Evolutionary conservation across 2,113 vertebrate species (phyloP).

Genomic region (Hippocampus comes): DNA sequence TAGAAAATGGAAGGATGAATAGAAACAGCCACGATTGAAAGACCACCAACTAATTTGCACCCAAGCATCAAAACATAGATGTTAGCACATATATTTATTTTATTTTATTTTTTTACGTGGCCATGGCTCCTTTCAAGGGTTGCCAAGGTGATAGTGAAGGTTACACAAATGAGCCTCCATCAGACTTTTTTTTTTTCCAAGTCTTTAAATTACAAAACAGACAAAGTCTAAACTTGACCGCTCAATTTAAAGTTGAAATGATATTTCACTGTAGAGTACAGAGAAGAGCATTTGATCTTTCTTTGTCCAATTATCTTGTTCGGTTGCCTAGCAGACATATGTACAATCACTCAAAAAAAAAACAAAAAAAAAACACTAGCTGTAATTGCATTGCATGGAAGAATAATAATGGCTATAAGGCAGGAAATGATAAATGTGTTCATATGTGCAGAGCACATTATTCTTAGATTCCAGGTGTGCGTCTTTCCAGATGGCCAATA

Average conservation of each 20-base stretch:
- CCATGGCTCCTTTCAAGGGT: background rate
- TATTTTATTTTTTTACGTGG: background rate
- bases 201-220: background rate
- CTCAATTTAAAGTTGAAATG: constrained; percentile 2
- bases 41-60: too few relatives aligned
- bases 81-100: background rate
- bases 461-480: background rate
- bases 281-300: background rate
- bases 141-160: background rate
- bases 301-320: background rate
- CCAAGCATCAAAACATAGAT: background rate
- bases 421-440: background rate
- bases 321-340: background rate
- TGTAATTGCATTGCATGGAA: constrained; percentile 1
- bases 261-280: background rate
- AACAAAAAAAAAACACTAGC: background rate
- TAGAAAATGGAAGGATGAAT: too few relatives aligned
- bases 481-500: constrained; percentile 1
- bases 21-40: too few relatives aligned
- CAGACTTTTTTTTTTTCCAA: background rate
- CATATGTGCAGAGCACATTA: background rate
- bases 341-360: background rate
- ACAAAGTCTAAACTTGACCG: background rate
- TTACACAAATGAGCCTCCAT: background rate
- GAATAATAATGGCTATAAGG: background rate